phyloP scores from a whole-genome alignment of 2,113 vertebrate genomes.

The Shinisaurus crocodilurus region DNA sequence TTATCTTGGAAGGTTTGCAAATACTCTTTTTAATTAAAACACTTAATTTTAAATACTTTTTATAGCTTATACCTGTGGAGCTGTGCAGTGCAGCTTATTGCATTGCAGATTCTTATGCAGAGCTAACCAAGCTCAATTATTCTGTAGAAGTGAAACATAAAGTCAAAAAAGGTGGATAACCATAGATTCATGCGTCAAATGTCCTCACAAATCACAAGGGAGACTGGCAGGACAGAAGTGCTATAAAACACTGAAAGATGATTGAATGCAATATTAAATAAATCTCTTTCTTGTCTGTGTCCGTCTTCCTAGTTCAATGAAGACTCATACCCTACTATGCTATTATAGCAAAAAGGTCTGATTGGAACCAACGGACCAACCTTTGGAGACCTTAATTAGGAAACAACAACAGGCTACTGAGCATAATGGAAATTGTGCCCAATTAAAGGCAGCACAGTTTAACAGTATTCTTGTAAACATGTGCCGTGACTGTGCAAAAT shows the following conservation, averaged over 20 bases:
- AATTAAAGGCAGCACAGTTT: background rate
- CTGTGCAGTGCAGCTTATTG: background rate
- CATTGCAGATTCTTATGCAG: background rate
- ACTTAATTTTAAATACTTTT: background rate
- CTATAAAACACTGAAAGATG: background rate
- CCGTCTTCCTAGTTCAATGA: background rate
- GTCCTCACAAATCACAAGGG: background rate
- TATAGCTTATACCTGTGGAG: background rate
- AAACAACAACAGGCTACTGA: background rate
- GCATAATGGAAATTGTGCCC: background rate
- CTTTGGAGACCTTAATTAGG: background rate
- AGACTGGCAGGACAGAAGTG: background rate
- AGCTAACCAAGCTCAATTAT: background rate
- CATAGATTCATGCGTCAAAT: background rate
- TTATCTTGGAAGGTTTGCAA: background rate
- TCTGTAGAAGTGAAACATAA: conserved; percentile 3
- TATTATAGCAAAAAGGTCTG: background rate
- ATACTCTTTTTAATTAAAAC: background rate
- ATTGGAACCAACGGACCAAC: background rate
- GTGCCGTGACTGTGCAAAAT: background rate
- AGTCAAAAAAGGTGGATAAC: background rate
- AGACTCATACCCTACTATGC: background rate
- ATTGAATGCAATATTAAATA: background rate
- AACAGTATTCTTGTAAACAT: background rate
- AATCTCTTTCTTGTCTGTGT: background rate